Base-by-base conservation (phyloP, 2,113 vertebrate genomes). In the Cairina moschata region DNA sequence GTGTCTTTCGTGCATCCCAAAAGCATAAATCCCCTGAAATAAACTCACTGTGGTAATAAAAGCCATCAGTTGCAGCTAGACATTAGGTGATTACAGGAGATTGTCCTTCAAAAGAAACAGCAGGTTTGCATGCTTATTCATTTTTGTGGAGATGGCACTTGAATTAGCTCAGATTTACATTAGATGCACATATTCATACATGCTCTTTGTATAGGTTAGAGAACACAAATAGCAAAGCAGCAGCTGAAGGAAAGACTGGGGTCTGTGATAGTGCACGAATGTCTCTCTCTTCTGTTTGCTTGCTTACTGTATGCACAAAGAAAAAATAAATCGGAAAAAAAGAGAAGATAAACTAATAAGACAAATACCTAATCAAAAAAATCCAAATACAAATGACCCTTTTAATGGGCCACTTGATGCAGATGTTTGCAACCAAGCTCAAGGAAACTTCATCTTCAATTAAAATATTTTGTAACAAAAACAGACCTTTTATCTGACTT, bases 401-500 rank as follows among this genome's bases (percentile, higher is more conserved):
- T 94, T 96, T 90, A 88, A 93, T 52, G n/a, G n/a, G n/a, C 71
- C 63, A 73, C 56, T 83, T 73, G 48, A 93, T 69, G 66, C 59
- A 93, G 72, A 38, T 79, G 76, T 85, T 92, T 96, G 89, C 74
- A 93, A 94, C 56, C 93, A 92, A 96, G 82, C 90, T 96, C 91
- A 88, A 97, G 90, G 69, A 82, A 91, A 71, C 38, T 95, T 95
- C 93, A 90, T 95, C 97, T 97, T 97, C 97, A 98, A 98, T 97
- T 97, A 97, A 94, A 88, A 87, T 95, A 96, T 91, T 95, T 92
- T 69, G 68, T 77, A 95, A 97, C 90, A 79, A 90, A 97, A 90
- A 89, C 36, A 96, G 88, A 56, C 50, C 20, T 93, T 83, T 91
- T 46, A 91, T 94, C 79, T 67, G 73, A 44, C 21, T 90, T 93